Base-by-base conservation (phyloP, 2,888 invertebrate species). In the Mythimna lalbum region DNA sequence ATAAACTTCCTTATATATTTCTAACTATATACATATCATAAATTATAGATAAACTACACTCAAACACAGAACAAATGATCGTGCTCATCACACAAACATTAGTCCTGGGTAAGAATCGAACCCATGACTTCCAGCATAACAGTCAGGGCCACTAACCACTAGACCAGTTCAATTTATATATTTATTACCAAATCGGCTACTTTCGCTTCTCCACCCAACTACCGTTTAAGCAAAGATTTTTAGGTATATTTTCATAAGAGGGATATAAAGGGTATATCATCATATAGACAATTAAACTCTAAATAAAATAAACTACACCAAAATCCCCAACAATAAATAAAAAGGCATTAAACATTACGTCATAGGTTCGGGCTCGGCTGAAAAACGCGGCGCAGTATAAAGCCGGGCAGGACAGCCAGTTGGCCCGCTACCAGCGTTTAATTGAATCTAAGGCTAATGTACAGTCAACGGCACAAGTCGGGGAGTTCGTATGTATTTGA, bases 341-440 rank as follows among this genome's bases (percentile, higher is more conserved):
- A 73, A 74, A 23, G 55, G 63, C 55, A 55, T 63, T 55, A 53
- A 59, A n/a, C 57, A 39, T 80, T 60, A 69, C 55, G 75, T 70
- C 74, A 77, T 60, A 60, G 53, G 33, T 53, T 63, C 19, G 19
- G 23, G n/a, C 56, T 68, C 9, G 63, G 36, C 53, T 76, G 61
- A 76, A 76, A 80, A 80, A 69, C 39, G 23, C 17, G 43, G 53
- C 10, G 78, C 68, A 64, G 60, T 69, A 59, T 69, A 64, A 62
- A 63, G 56, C 53, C 47, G 66, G 63, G 55, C 60, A 69, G 67
- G 65, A 63, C 73, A 71, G 73, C 31, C 52, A 67, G 69, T 83
- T 83, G 83, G 83, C 83, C 49, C 63, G 63, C 69, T 73, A 84
- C 83, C 82, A 83, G 77, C 71, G 19, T 61, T 77, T 76, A 75